Evolutionary conservation across 2,888 invertebrate species (phyloP), one percentile per base, ranked within the genome.

Genomic region (Bombyx huttoni): DNA sequence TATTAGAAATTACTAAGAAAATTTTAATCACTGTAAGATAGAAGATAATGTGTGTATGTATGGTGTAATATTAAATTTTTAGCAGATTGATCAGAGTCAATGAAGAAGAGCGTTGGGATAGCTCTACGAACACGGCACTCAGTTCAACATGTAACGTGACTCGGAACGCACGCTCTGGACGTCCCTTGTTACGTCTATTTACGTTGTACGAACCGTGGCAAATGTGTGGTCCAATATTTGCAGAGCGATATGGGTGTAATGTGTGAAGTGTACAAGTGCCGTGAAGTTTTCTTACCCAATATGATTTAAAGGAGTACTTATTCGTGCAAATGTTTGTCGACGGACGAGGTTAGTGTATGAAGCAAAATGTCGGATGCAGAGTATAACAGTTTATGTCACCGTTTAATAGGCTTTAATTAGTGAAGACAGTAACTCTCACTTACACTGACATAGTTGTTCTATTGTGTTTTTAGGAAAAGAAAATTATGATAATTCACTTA

Each of bases 301-400:
- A 78, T 78, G 74, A 79, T 81, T 66, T 80, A 75, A 75, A 72
- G 68, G 67, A 65, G 59, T 64, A 59, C 57, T 58, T 55, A 68
- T 64, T 67, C 65, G 63, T 68, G 64, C 78, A 73, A 78, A 85
- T 86, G 86, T 84, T 82, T 76, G 70, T 86, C 71, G 86, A 86
- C 81, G 86, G 86, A 60, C 73, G 81, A 79, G 86, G 86, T 86
- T 70, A 68, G 84, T 78, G 63, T 63, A 61, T 52, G 56, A 13
- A 50, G 40, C 50, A 24, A 45, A n/a, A 47, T 48, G 50, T 35
- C 40, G 40, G 50, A 52, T 47, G 50, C 33, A 49, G 24, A 45
- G 46, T 46, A 40, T 40, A 24, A 47, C 47, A 47, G 47, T 52
- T 50, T 50, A 47, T 52, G 46, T 47, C 45, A 52, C 47, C 34